Percentiles rank a stretch among this genome's conserved stretches.
phyloP scores from a whole-genome alignment of 2,113 vertebrate genomes.

The Prolemur simus region DNA sequence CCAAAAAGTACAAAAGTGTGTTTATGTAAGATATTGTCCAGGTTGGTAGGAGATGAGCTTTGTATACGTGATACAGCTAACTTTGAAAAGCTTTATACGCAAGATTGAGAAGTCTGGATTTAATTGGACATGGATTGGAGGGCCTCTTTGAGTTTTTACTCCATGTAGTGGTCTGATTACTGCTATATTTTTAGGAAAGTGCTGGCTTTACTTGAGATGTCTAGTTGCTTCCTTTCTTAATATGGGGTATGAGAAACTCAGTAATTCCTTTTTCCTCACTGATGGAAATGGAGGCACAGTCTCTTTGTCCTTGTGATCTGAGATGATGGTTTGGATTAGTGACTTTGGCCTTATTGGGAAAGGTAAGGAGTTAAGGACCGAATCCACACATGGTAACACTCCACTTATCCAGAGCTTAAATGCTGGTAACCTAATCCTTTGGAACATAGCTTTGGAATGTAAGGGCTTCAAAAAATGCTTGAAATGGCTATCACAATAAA shows the following conservation, averaged over 20 bases:
- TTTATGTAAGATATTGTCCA: background rate
- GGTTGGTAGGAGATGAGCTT: background rate
- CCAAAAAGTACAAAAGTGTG: background rate
- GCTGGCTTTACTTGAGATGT: background rate
- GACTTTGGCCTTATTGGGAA: conserved; percentile 9
- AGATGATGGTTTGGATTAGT: conserved; percentile 2
- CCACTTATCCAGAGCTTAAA: background rate
- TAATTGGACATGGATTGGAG: background rate
- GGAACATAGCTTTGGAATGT: background rate
- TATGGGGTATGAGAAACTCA: background rate
- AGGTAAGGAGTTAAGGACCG: background rate
- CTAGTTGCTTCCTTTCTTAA: conserved; percentile 12
- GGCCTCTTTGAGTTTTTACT: background rate
- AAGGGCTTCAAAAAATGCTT: background rate
- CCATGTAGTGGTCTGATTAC: background rate
- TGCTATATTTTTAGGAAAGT: background rate
- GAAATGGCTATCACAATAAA: conserved; percentile 8
- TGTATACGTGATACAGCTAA: background rate
- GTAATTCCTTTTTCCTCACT: background rate
- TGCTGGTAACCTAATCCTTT: background rate
- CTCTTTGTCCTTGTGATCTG: background rate
- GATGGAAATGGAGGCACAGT: background rate
- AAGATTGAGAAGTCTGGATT: background rate
- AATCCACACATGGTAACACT: background rate
- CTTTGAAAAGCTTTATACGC: background rate